phyloP scores from a whole-genome alignment of 2,797 vertebrate species.

The Sebastes iracundus region DNA sequence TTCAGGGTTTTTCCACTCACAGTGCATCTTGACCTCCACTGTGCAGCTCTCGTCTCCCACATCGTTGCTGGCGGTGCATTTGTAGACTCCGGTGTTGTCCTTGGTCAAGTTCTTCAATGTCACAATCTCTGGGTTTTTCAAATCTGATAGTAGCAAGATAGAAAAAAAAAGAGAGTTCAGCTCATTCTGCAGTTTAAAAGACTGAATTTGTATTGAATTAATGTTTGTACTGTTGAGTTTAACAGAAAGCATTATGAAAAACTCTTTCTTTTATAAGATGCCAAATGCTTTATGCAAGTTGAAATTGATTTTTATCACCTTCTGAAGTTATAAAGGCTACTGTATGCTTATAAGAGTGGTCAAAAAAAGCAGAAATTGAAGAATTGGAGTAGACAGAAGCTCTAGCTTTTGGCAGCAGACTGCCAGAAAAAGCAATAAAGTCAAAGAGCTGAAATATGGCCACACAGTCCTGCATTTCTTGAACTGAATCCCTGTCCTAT shows the following conservation, averaged over 20 bases:
- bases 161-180: background rate
- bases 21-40: constrained; percentile 88
- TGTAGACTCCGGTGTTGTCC: constrained; percentile 87
- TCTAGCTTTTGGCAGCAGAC: background rate
- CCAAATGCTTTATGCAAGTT: background rate
- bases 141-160: constrained; percentile 74
- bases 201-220: background rate
- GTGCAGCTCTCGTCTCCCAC: constrained; percentile 90
- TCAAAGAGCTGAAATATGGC: constrained; percentile 9
- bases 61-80: constrained; percentile 90
- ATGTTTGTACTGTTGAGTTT: background rate
- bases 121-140: constrained; percentile 87
- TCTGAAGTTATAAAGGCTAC: background rate
- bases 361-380: background rate
- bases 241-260: background rate
- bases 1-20: constrained; percentile 80
- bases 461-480: background rate
- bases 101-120: constrained; percentile 89
- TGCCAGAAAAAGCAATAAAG: constrained; percentile 7
- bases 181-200: background rate
- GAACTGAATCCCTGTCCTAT: background rate
- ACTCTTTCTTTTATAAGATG: background rate
- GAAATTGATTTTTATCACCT: background rate
- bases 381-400: background rate
- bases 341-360: background rate